Conservation (phyloP, 2,797 vertebrate genomes). For the Tapera naevia region DNA sequence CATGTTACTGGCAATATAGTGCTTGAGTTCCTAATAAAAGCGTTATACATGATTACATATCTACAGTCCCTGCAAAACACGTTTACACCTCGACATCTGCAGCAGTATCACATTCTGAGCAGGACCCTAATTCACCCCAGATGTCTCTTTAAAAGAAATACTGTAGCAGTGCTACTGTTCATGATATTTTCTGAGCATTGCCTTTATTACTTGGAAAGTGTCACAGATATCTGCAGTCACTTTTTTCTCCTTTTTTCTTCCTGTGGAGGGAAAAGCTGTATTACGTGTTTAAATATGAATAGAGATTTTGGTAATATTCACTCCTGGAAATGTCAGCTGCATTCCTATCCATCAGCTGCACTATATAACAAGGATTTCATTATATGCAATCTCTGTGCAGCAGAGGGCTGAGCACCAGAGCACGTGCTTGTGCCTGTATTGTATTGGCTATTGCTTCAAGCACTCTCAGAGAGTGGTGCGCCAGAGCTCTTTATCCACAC, state of each 20-base stretch:
- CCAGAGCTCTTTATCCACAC: constrained; percentile 8
- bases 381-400: background rate
- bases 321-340: background rate
- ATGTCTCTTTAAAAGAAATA: constrained; percentile 71
- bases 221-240: background rate
- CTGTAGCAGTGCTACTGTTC: constrained; percentile 53
- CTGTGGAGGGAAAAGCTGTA: background rate
- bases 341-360: background rate
- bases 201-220: constrained; percentile 43
- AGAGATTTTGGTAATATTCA: constrained; percentile 16
- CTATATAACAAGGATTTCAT: constrained; percentile 19
- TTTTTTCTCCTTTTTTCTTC: background rate
- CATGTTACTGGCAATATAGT: constrained; percentile 72
- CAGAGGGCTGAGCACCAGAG: background rate
- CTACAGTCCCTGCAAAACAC: constrained; percentile 74
- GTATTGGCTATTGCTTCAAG: background rate
- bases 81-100: constrained; percentile 76
- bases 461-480: accelerated
- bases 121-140: constrained; percentile 75
- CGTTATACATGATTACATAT: constrained; percentile 66
- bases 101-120: constrained; percentile 44
- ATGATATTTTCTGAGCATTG: constrained; percentile 41
- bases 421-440: background rate
- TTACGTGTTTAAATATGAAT: background rate
- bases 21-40: constrained; percentile 74